Evolutionary conservation across 2,797 vertebrate genomes (phyloP), one percentile per base, ranked within the genome.

Genomic region (Argyrosomus regius): DNA sequence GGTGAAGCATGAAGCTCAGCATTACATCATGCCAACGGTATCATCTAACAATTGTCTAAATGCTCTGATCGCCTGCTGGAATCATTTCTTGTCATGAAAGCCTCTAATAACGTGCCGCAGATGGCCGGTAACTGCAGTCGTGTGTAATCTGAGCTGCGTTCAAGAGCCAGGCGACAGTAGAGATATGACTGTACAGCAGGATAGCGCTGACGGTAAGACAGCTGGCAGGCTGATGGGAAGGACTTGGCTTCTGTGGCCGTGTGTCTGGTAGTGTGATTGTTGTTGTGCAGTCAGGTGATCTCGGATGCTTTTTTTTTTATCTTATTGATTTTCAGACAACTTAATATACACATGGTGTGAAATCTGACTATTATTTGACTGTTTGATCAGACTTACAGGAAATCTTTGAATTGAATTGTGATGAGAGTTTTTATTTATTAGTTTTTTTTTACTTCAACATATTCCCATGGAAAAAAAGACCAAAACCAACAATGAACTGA

Each of bases 61-160:
- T 63, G 58, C 68, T 81, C 81, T 14, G 67, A 82, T 72, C 11
- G 26, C 64, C 52, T 22, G 0, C 75, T 65, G 80, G 75, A 83
- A 75, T 82, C 16, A 31, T 75, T 70, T 80, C 74, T 78, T 46
- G 50, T 79, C 64, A 69, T 64, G 72, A 78, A 78, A 78, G 52
- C 61, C 74, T 87, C 90, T 85, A 80, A 85, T 88, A 86, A 72
- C 4, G 14, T 1, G 3, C 67, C 35, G 26, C 90, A 89, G 83
- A 88, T 83, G 85, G 86, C 65, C 54, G 10, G 60, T 68, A 35
- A 70, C 81, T 87, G 85, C 87, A 69, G 71, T 20, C 0, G 24
- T 62, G 76, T 81, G 91, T 90, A 91, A 92, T 77, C 14, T 53
- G 89, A 93, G 82, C 83, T 17, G 82, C 13, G 58, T 79, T 86